Base-by-base conservation (phyloP, 92 coral and sea anemone species). In the Epizoanthus stellaris region DNA sequence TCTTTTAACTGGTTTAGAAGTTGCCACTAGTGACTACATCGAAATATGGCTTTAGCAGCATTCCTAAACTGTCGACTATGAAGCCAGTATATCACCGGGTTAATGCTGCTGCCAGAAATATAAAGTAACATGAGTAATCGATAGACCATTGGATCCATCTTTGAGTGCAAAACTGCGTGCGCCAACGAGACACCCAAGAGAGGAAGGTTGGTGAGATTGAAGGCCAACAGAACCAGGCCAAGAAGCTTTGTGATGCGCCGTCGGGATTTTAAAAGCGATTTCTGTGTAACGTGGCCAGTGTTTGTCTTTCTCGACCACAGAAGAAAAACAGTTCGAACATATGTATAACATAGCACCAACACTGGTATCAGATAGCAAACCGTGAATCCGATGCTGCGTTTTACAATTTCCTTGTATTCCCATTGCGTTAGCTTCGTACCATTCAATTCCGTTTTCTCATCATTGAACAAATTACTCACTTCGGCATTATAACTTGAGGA, bases 201-300 rank as follows among this genome's bases (percentile, higher is more conserved):
- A 15, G 88, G 88, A 53, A 85, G 58, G 21, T 73, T 85, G 65
- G 82, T 75, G 23, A 85, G 76, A 52, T 85, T 85, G 82, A 85
- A 85, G 17, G 65, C 75, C 67, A 85, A 36, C 75, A 85, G 73
- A 9, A 85, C 76, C 76, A 82, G 40, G 14, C 88, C 88, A 13
- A 85, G 88, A 69, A 85, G 65, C 54, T 85, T 85, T 14, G 88
- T 85, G 75, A 76, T 85, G 25, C 59, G 77, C 45, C 70, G 77
- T 30, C 88, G 60, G 11, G 88, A 75, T 16, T 75, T 81, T 82
- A 85, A 60, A 39, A 85, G 69, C 10, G 83, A 81, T 85, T 76
- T 67, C n/a, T 76, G 74, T 6, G 88, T 75, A 47, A 58, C 77
- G 58, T 52, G 53, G 67, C 45, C 64, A 15, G 39, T 57, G 34